phyloP scores from a whole-genome alignment of 2,888 invertebrate species.

The Sinelater perroti region DNA sequence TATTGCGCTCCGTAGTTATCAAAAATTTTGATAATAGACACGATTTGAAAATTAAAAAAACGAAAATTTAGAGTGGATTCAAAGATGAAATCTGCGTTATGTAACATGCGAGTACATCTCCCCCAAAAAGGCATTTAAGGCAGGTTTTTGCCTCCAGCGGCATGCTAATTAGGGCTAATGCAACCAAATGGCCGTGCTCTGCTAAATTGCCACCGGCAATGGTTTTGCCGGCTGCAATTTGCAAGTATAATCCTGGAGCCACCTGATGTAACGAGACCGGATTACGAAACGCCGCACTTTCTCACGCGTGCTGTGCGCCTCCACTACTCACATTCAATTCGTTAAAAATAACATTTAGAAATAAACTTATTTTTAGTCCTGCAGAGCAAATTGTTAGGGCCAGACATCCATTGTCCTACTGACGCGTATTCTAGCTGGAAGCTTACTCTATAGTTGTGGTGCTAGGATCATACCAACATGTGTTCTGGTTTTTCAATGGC shows the following conservation, averaged over 20 bases:
- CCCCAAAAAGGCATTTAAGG: no score
- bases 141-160: no score
- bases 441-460: no score
- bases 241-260: slow-evolving; percentile 17
- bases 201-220: slow-evolving; percentile 4
- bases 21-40: no score
- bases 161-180: neutral
- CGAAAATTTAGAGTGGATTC: no score
- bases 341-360: slow-evolving; percentile 8
- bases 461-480: neutral
- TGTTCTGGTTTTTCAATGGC: slow-evolving; percentile 2
- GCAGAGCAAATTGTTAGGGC: no score
- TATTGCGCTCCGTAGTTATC: no score
- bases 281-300: slow-evolving; percentile 9
- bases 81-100: no score
- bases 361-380: slow-evolving; percentile 8
- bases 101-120: no score
- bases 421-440: no score
- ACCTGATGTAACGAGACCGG: slow-evolving; percentile 5
- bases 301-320: neutral
- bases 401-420: no score
- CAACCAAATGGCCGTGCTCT: neutral
- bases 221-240: slow-evolving; percentile 8
- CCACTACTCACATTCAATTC: neutral
- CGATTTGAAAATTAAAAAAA: no score